Percentiles rank a stretch among this genome's conserved stretches.
phyloP scores from a whole-genome alignment of 1,140 invertebrate species.

The Drosophila sulfurigaster region DNA sequence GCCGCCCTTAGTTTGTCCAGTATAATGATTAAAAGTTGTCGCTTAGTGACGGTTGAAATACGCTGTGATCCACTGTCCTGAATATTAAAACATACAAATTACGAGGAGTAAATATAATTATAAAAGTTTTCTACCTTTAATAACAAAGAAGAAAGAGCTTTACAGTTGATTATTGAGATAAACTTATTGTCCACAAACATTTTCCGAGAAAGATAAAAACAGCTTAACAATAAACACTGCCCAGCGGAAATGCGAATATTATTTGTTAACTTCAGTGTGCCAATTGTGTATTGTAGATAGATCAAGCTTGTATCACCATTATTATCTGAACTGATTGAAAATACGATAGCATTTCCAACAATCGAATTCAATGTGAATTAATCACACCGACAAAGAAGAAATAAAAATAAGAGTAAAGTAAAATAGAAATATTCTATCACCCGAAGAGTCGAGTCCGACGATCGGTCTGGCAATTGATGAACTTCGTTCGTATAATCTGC shows the following conservation, averaged over 20 bases:
- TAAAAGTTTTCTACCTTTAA: no score
- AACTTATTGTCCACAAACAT: no score
- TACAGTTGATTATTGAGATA: no score
- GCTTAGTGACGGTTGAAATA: no score
- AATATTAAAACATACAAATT: no score
- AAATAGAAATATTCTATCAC: background rate
- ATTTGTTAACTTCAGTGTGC: background rate
- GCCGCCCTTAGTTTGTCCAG: no score
- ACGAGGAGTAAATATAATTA: no score
- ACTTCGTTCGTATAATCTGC: conserved; percentile 16
- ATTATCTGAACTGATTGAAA: conserved; percentile 17
- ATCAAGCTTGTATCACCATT: background rate
- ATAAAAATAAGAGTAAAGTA: background rate
- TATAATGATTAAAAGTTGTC: no score
- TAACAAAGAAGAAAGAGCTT: no score
- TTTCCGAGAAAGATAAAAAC: no score
- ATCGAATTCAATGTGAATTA: conserved; percentile 13
- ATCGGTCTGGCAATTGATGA: conserved; percentile 11
- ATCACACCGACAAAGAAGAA: conserved; percentile 6
- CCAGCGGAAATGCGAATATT: background rate
- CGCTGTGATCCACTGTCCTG: no score
- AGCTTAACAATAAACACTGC: background rate
- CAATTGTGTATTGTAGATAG: background rate
- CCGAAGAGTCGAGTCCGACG: background rate
- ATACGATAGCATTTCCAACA: conserved; percentile 9